These are phyloP conservation scores for Paedocypris micromegethes DNA, from an alignment of 2,797 vertebrate species.

Conservation along the genomic window DNA sequence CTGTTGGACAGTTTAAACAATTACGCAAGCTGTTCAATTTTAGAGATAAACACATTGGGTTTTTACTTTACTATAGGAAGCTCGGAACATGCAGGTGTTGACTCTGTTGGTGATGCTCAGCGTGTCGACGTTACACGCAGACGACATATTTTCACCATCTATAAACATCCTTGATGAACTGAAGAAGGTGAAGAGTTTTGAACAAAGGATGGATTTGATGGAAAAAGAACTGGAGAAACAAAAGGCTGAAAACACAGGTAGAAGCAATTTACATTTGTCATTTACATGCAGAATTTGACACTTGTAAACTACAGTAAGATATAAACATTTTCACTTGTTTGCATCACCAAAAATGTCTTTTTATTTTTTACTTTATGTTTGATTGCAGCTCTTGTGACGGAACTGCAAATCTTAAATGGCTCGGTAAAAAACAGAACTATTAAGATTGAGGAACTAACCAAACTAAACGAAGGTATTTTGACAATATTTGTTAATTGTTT, in stretches of 20 bases:
- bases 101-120: background rate
- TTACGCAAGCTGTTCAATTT: background rate
- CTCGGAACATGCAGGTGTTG: background rate
- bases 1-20: background rate
- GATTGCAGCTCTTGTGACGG: too few relatives aligned
- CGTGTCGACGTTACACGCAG: background rate
- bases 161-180: slow-evolving; percentile 14
- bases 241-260: slow-evolving; percentile 4
- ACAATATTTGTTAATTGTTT: too few relatives aligned
- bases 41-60: background rate
- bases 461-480: too few relatives aligned
- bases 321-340: too few relatives aligned
- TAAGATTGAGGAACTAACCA: too few relatives aligned
- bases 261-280: too few relatives aligned
- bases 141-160: background rate
- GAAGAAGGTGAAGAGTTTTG: background rate
- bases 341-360: too few relatives aligned
- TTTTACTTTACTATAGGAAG: background rate
- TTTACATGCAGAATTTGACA: too few relatives aligned
- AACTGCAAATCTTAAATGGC: too few relatives aligned
- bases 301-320: too few relatives aligned
- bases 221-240: slow-evolving; percentile 7
- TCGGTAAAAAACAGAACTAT: too few relatives aligned
- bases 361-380: too few relatives aligned
- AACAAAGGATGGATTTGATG: slow-evolving; percentile 6